Base-by-base conservation (phyloP, 1,140 invertebrate genomes). In the Arion vulgaris region DNA sequence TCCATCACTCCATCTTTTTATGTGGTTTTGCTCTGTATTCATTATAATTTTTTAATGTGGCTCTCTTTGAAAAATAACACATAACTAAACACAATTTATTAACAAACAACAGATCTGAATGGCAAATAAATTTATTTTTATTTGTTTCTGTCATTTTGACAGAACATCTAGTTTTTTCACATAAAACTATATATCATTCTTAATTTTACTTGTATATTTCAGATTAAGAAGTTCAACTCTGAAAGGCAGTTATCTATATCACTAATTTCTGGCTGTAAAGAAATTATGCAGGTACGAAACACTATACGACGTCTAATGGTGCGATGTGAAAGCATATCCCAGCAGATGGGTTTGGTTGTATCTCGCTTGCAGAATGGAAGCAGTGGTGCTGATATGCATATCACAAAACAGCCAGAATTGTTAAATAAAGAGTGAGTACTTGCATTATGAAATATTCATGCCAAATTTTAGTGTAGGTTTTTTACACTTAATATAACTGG, bases 261-360 rank as follows among this genome's bases (percentile, higher is more conserved):
- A 66, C 81, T 94, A 26, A 87, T 94, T 32, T 90, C 91, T 84
- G 89, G 91, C 39, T 93, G 92, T 68, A 90, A 91, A 72, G 91
- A 93, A 62, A 86, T 93, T 38, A 88, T 94, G 28, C 88, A 91
- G 66, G 91, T 92, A 49, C 89, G 93, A 68, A 89, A 91, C 69
- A 91, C 91, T 11, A 91, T 94, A 0, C 89, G 87, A 1, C 89
- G 90, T 78, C 85, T 94, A 28, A 94, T 94, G 93, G 87, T 91
- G 72, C 91, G 90, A 74, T 94, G 94, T 89, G 91, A 94, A 81
- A 89, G 90, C 41, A 93, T 94, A 66, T 91, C 91, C 0, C 83
- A 89, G 15, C 87, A 93, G 51, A 92, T 94, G 91, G 91, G 91
- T 77, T 84, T 86, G n/a, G 88, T 92, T 19, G 93, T 94, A 0